Percentiles rank a stretch among this genome's conserved stretches.
Conservation (phyloP, 2,888 invertebrate genomes). For the Andrena camellia region DNA sequence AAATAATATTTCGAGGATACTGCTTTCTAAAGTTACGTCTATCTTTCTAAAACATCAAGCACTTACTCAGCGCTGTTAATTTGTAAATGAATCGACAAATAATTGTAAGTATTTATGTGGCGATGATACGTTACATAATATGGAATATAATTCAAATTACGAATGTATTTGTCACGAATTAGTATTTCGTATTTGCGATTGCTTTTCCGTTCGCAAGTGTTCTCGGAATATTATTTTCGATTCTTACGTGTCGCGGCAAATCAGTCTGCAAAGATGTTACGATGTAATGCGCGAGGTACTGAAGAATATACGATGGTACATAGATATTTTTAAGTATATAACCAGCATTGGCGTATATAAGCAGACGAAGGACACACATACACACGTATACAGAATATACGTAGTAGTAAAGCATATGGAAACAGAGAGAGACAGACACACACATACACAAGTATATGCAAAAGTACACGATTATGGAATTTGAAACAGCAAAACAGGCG, state of each 20-base stretch:
- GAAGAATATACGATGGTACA: neutral
- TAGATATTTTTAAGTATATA: conserved; percentile 22
- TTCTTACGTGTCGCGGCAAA: conserved; percentile 6
- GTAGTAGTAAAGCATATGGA: conserved; percentile 32
- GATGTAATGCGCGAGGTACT: neutral
- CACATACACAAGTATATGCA: conserved; percentile 41
- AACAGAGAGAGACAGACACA: neutral
- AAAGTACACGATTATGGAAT: conserved; percentile 51
- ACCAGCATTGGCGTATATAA: conserved; percentile 56
- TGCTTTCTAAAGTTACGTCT: neutral
- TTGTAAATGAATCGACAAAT: conserved; percentile 13
- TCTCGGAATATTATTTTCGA: conserved; percentile 40
- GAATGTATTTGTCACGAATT: neutral
- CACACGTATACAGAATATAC: conserved; percentile 60
- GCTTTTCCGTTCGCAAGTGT: neutral
- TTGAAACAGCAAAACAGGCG: conserved; percentile 40
- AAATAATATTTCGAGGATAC: conserved; percentile 43
- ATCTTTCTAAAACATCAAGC: neutral
- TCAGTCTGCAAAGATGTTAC: conserved; percentile 7
- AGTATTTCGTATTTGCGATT: neutral
- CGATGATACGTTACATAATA: neutral
- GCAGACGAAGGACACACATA: conserved; percentile 36
- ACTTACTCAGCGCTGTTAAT: neutral
- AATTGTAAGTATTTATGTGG: conserved; percentile 11
- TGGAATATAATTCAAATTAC: neutral